phyloP scores from a whole-genome alignment of 92 coral and sea anemone genomes.

The Paramuricea clavata region DNA sequence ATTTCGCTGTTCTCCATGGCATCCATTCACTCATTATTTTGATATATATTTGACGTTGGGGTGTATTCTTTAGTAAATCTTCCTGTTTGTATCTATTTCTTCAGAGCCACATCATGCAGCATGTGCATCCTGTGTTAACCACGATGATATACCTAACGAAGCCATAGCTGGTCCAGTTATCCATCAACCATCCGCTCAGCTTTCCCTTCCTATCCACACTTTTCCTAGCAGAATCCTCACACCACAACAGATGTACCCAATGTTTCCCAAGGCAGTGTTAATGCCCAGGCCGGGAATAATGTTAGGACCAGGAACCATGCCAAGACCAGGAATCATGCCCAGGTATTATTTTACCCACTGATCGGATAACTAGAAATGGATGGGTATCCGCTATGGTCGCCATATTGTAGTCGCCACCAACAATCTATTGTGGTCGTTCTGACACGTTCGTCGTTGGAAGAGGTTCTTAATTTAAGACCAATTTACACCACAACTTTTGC shows the following conservation, averaged over 20 bases:
- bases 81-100: not conserved
- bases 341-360: not conserved
- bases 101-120: slow-evolving; percentile 31
- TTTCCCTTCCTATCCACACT: slow-evolving; percentile 24
- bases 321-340: not conserved
- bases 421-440: too few species aligned
- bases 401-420: too few species aligned
- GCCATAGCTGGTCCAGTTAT: slow-evolving; percentile 3
- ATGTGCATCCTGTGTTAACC: slow-evolving; percentile 1
- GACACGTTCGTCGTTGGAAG: too few species aligned
- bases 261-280: not conserved
- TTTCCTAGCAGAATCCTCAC: slow-evolving; percentile 3
- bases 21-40: too few species aligned
- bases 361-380: too few species aligned
- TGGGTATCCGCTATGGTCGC: too few species aligned
- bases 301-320: too few species aligned
- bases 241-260: slow-evolving; percentile 2
- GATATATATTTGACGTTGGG: too few species aligned
- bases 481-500: too few species aligned
- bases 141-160: not conserved
- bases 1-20: too few species aligned
- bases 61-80: too few species aligned
- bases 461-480: too few species aligned
- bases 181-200: slow-evolving; percentile 5
- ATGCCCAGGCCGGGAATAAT: not conserved